Conservation (phyloP, 2,888 invertebrate genomes). For the Abrostola triplasia region DNA sequence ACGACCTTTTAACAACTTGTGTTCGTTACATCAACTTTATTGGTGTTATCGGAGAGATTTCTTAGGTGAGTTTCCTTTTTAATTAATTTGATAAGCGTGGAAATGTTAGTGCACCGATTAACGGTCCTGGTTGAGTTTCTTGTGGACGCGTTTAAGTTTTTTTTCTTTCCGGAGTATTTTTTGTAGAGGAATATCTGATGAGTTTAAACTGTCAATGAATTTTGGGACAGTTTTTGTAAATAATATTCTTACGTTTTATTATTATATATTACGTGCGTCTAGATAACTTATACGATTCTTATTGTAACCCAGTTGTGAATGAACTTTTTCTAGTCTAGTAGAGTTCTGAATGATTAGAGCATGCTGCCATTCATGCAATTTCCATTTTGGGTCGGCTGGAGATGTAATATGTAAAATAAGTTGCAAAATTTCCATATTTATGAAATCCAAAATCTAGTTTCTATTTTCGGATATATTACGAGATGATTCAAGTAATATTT, state of each 20-base stretch:
- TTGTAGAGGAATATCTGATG: slow-evolving; percentile 13
- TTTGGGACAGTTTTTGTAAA: background rate
- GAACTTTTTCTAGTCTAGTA: slow-evolving; percentile 11
- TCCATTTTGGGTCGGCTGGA: background rate
- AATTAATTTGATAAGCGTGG: slow-evolving; percentile 15
- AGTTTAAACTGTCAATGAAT: background rate
- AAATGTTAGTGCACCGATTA: slow-evolving; percentile 19
- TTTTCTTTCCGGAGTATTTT: slow-evolving; percentile 32
- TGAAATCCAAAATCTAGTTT: background rate
- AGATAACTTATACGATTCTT: slow-evolving; percentile 26
- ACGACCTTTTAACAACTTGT: slow-evolving; percentile 50
- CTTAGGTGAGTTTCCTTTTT: slow-evolving; percentile 44
- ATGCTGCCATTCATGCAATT: background rate
- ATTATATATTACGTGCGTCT: background rate
- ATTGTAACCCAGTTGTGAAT: slow-evolving; percentile 36
- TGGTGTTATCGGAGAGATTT: slow-evolving; percentile 28
- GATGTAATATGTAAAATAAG: background rate
- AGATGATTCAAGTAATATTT: background rate
- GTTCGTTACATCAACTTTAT: slow-evolving; percentile 35
- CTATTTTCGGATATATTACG: slow-evolving; percentile 1
- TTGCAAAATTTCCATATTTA: slow-evolving; percentile 3
- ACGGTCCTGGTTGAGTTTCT: slow-evolving; percentile 40
- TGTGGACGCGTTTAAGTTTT: slow-evolving; percentile 33
- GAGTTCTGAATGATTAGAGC: slow-evolving; percentile 12
- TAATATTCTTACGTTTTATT: too few species aligned